Percentiles rank a stretch among this genome's conserved stretches.
These are phyloP conservation scores for Coenobita brevimanus DNA, from an alignment of 1,140 invertebrate genomes.

Conservation along the genomic window DNA sequence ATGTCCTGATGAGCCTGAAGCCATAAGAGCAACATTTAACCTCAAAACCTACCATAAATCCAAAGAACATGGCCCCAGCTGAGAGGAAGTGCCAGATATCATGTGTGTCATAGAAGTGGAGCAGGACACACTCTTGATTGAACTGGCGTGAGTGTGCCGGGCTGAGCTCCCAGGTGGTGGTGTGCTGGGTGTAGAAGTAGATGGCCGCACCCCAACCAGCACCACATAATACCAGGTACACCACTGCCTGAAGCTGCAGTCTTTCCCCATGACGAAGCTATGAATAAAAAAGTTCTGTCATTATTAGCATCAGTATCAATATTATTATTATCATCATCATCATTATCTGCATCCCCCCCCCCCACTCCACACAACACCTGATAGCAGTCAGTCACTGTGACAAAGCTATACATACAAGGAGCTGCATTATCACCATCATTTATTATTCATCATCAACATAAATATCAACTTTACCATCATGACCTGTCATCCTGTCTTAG, in stretches of 20 bases:
- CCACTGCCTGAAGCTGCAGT: slow-evolving; percentile 78
- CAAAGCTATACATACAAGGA: no score
- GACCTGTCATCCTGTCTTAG: no score
- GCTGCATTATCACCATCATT: no score
- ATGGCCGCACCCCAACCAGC: slow-evolving; percentile 81
- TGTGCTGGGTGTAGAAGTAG: slow-evolving; percentile 84
- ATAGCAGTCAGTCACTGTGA: no score
- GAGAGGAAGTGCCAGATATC: slow-evolving; percentile 94
- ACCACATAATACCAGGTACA: slow-evolving; percentile 81
- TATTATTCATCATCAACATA: no score
- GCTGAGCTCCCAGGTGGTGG: slow-evolving; percentile 87
- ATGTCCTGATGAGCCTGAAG: slow-evolving; percentile 25
- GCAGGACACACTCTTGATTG: slow-evolving; percentile 84
- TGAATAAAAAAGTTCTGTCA: no score
- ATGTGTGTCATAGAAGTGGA: slow-evolving; percentile 89
- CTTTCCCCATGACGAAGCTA: slow-evolving; percentile 82
- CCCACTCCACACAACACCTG: no score
- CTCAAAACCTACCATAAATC: slow-evolving; percentile 81
- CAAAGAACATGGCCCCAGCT: slow-evolving; percentile 89
- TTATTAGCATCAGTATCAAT: no score
- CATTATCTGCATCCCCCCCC: no score
- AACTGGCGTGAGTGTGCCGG: slow-evolving; percentile 85
- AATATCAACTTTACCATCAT: no score
- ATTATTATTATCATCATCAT: no score
- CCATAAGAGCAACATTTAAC: neutral